These are phyloP conservation scores for Pseudopleuronectes americanus DNA, from an alignment of 2,797 vertebrate species.

Conservation along the genomic window DNA sequence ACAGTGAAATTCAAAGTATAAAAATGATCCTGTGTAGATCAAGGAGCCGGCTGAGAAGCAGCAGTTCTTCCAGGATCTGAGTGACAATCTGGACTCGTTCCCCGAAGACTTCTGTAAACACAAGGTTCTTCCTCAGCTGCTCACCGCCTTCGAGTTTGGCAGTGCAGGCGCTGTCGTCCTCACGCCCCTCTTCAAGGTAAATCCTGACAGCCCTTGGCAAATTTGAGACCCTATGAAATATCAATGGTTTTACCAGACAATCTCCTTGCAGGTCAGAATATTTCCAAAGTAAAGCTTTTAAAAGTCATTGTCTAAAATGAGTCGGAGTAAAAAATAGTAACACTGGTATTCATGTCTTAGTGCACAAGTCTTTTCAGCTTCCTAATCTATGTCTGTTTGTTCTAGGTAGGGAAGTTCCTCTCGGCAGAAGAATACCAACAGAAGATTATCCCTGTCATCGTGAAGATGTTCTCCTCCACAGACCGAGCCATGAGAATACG, in stretches of 20 bases:
- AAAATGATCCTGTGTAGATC: constrained; percentile 80
- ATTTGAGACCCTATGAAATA: neutral
- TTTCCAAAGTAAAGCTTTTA: neutral
- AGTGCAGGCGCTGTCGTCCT: constrained; percentile 90
- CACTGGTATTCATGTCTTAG: neutral
- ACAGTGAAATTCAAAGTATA: neutral
- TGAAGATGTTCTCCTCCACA: constrained; percentile 96
- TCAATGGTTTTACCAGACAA: neutral
- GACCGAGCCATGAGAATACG: constrained; percentile 96
- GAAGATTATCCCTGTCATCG: constrained; percentile 93
- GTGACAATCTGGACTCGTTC: constrained; percentile 90
- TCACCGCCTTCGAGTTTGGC: constrained; percentile 93
- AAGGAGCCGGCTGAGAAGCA: constrained; percentile 92
- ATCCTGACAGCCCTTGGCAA: neutral
- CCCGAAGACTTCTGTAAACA: constrained; percentile 94
- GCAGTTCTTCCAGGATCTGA: constrained; percentile 93
- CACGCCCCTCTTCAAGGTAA: constrained; percentile 92
- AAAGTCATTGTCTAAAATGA: neutral
- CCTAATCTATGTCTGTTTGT: neutral
- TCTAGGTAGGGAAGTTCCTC: constrained; percentile 92
- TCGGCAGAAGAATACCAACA: constrained; percentile 92
- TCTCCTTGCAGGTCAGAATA: neutral
- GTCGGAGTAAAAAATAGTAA: neutral
- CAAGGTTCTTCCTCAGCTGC: constrained; percentile 93
- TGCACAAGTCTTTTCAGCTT: neutral